Percentiles rank a stretch among this genome's conserved stretches.
Conservation (phyloP, 1,140 invertebrate species). For the Rhopalosiphum maidis region DNA sequence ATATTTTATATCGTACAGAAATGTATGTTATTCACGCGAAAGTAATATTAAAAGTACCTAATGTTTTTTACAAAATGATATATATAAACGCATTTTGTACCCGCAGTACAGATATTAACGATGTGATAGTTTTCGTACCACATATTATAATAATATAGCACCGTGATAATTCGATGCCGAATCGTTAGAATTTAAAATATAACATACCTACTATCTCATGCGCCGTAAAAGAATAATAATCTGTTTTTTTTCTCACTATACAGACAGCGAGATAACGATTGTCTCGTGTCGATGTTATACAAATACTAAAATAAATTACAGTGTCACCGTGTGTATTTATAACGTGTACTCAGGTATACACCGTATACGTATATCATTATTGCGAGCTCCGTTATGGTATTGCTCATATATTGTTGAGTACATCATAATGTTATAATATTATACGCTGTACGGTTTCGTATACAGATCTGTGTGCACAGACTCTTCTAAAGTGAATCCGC, state of each 20-base stretch:
- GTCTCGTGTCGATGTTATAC: not conserved
- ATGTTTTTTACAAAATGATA: not conserved
- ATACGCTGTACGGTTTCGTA: too few relatives aligned
- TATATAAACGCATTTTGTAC: not conserved
- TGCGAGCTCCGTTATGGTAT: not conserved
- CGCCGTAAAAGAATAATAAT: not conserved
- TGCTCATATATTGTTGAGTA: not conserved
- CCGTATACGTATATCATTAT: not conserved
- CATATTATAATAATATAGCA: not conserved
- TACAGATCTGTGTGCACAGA: not conserved
- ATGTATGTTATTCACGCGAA: not conserved
- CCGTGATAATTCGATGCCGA: not conserved
- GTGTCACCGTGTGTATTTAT: not conserved
- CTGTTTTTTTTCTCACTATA: not conserved
- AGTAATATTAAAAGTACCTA: not conserved
- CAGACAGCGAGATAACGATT: not conserved
- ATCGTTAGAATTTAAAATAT: not conserved
- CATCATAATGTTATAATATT: not conserved
- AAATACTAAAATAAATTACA: not conserved
- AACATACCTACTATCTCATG: not conserved
- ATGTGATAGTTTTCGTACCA: not conserved
- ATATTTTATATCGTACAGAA: not conserved
- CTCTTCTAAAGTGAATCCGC: not conserved
- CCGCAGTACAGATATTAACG: not conserved
- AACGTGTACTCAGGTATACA: not conserved